Evolutionary conservation across 2,888 invertebrate genomes (phyloP), one percentile per base, ranked within the genome.

Genomic region (Tethea ocularis): DNA sequence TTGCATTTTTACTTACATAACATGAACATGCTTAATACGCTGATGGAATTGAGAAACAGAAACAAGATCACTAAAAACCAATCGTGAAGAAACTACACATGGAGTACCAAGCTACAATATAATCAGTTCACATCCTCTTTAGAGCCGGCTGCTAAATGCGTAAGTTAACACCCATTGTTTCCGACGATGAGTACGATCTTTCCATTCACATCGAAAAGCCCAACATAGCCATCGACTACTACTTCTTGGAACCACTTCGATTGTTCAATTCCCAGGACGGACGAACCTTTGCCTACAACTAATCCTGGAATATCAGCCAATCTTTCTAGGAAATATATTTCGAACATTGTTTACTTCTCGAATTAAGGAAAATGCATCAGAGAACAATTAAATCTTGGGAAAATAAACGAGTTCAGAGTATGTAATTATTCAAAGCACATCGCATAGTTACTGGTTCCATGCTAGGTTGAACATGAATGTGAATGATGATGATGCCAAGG

Each of bases 101-200:
- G 1, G 15, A n/a, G 59, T 57, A 66, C 65, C 62, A 63, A 59
- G 68, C 69, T 67, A 74, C 78, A 78, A 71, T 33, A 67, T 79
- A 84, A 85, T 82, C 82, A 78, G 80, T 77, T 77, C 83, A 79
- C 82, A 85, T 84, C 78, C 78, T 80, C 77, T 74, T 76, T 76
- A 67, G 77, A 76, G 61, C 61, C 64, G 74, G 67, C 74, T 72
- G 74, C 81, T 82, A 80, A 81, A 80, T 77, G 78, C 67, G 69
- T 74, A 81, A 76, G 84, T 86, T 86, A 86, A 75, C 82, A 81
- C 81, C 83, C 80, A 87, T 87, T 87, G 85, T 88, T 84, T 84
- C 78, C 80, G 74, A 62, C 72, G 82, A 77, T 75, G 78, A 77
- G 77, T 79, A 33, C 77, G 66, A 71, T 78, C 75, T 81, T 77